Base-by-base conservation (phyloP, 1,140 invertebrate genomes). In the Temnothorax nylanderi region DNA sequence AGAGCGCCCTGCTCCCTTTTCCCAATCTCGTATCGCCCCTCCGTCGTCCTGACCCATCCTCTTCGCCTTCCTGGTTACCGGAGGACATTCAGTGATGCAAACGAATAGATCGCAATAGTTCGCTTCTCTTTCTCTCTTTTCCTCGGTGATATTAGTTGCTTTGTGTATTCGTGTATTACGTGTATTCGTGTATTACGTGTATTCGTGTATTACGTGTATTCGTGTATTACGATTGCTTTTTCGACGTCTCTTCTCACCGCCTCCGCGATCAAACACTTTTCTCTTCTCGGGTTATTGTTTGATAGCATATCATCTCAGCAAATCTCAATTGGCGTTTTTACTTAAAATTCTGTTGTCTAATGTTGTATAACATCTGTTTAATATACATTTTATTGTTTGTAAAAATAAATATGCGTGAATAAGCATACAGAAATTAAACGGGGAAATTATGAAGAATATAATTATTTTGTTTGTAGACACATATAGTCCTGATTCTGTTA, bases 1-100 rank as follows among this genome's bases (percentile, higher is more conserved):
- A 87, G 86, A 90, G 81, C 54, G 37, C n/a, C 47, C 47, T 88
- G 89, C 80, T 91, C 80, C 85, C 87, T 60, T 91, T 92, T 87
- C 88, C 81, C 89, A 91, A 91, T 92, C 91, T 89, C 88, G 87
- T 87, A 78, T 75, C 87, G 85, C 82, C 85, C 80, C 78, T 81
- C 44, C 49, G 64, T 44, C 69, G 44, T 62, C 67, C 69, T 47
- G 80, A 32, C 18, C 54, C 54, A 74, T 84, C 81, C 54, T 71
- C 71, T 51, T 51, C 89, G 84, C 74, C 82, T 62, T 88, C 78
- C 60, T 18, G 58, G 74, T 80, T 92, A 89, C 90, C 90, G 77
- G 67, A 89, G 91, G 89, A 90, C 86, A 81, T 87, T 87, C 88
- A 87, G 81, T 76, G 84, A 90, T 87, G 85, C 75, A 84, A 90